Conservation (phyloP, 2,888 invertebrate genomes). For the Nemotelus nigrinus region DNA sequence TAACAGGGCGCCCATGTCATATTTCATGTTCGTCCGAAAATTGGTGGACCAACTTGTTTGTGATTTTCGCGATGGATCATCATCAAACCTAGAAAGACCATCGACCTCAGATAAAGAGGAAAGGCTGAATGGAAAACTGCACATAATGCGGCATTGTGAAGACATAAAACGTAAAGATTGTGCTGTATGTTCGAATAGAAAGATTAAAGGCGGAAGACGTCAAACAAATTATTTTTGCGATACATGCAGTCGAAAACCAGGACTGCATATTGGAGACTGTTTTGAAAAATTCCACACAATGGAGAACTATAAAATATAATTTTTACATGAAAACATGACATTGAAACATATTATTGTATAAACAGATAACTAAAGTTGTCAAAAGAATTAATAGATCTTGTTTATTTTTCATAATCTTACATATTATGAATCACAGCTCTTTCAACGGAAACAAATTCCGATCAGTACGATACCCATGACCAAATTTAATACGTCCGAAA, state of each 20-base stretch:
- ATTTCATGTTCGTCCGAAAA: conserved; percentile 35
- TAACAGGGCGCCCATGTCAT: conserved; percentile 26
- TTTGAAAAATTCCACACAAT: too few species aligned
- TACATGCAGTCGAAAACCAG: conserved; percentile 12
- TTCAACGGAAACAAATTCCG: too few species aligned
- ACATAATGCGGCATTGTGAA: conserved; percentile 18
- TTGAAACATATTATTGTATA: too few species aligned
- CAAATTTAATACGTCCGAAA: too few species aligned
- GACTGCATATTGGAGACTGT: conserved; percentile 5
- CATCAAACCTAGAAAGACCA: conserved; percentile 37
- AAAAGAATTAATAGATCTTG: too few species aligned
- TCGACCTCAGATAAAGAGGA: conserved; percentile 34
- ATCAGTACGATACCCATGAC: too few species aligned
- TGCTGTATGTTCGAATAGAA: conserved; percentile 25
- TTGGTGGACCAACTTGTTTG: conserved; percentile 33
- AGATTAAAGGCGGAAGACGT: conserved; percentile 23
- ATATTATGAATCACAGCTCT: too few species aligned
- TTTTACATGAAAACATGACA: conserved; percentile 27
- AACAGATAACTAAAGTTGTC: too few species aligned
- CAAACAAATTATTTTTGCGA: conserved; percentile 18
- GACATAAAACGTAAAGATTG: conserved; percentile 22
- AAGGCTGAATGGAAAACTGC: conserved; percentile 23
- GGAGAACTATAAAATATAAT: conserved; percentile 25
- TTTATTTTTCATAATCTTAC: too few species aligned
- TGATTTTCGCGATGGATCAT: conserved; percentile 42